Evolutionary conservation across 2,113 vertebrate species (phyloP).

Genomic region (Lipophrys pholis): DNA sequence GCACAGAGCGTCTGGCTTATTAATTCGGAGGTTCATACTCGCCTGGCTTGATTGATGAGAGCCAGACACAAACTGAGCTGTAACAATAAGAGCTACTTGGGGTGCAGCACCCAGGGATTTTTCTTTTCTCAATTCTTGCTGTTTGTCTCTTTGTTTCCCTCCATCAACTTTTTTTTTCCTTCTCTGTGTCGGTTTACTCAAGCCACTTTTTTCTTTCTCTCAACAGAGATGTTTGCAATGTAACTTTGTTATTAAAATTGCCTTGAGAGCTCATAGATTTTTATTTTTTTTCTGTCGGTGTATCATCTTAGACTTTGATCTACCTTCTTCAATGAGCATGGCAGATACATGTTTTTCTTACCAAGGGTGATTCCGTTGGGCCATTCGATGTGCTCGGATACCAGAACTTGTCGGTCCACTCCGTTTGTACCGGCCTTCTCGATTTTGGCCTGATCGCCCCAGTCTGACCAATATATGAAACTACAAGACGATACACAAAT

Average conservation of each 20-base stretch:
- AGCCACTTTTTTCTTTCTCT: conserved; percentile 9
- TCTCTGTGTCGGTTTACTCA: conserved; percentile 19
- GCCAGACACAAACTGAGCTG: conserved; percentile 67
- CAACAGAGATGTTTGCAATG: conserved; percentile 23
- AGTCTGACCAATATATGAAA: conserved; percentile 99
- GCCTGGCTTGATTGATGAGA: conserved; percentile 76
- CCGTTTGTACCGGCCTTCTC: conserved; percentile 97
- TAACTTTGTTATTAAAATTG: conserved; percentile 7
- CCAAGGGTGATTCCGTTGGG: conserved; percentile 97
- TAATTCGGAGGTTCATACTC: conserved; percentile 63
- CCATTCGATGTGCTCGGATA: conserved; percentile 95
- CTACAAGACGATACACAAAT: conserved; percentile 71
- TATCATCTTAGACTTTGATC: background rate
- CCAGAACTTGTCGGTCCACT: conserved; percentile 89
- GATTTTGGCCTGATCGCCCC: conserved; percentile 94
- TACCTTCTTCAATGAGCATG: background rate
- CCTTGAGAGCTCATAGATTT: conserved; percentile 17
- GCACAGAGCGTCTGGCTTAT: conserved; percentile 64
- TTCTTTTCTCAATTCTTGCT: conserved; percentile 27
- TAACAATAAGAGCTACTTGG: conserved; percentile 66
- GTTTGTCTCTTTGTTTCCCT: conserved; percentile 24
- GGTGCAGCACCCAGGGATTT: conserved; percentile 36
- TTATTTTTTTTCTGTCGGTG: background rate
- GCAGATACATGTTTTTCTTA: conserved; percentile 71
- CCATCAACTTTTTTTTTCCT: background rate